Evolutionary conservation across 2,113 vertebrate species (phyloP), one percentile per base, ranked within the genome.

Genomic region (Lutjanus erythropterus): DNA sequence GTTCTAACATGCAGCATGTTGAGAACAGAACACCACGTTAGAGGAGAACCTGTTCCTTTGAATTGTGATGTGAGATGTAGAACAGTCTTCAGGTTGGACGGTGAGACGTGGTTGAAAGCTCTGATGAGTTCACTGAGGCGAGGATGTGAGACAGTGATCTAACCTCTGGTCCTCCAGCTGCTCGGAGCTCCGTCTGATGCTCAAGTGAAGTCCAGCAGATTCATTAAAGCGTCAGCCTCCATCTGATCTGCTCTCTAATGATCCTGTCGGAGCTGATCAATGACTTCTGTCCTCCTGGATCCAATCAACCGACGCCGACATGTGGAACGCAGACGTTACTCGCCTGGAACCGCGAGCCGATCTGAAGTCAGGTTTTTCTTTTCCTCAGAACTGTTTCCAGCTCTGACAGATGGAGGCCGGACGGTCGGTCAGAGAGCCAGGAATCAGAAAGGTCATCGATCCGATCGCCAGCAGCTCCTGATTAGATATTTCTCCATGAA

Each of bases 191-290:
- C 41, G 9, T n/a, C 64, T 56, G 60, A 66, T 9, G 52, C n/a
- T 65, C 35, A 14, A 59, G 66, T 72, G 15, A 55, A 67, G 39
- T 4, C 53, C 53, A 25, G 74, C 44, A 71, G 44, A 53, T 71
- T 53, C 37, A 78, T 16, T 41, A 11, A 61, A 66, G 74, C n/a
- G n/a, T 53, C 80, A 18, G 3, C 37, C 27, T 59, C 9, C 9
- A 2, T 67, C 60, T 16, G 60, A 72, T 56, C 72, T 67, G 52
- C n/a, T 42, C 31, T 61, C 61, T 83, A 67, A 73, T 67, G 52
- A 68, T 39, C 61, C 68, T 78, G 74, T 72, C 46, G 15, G 5
- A 19, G 14, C 53, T 29, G 35, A 72, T 72, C 74, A 72, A 14
- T 53, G 61, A 53, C 67, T 41, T 27, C 65, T 64, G 39, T 21